Conservation (phyloP, 2,888 invertebrate genomes). For the Ctenicera cuprea region DNA sequence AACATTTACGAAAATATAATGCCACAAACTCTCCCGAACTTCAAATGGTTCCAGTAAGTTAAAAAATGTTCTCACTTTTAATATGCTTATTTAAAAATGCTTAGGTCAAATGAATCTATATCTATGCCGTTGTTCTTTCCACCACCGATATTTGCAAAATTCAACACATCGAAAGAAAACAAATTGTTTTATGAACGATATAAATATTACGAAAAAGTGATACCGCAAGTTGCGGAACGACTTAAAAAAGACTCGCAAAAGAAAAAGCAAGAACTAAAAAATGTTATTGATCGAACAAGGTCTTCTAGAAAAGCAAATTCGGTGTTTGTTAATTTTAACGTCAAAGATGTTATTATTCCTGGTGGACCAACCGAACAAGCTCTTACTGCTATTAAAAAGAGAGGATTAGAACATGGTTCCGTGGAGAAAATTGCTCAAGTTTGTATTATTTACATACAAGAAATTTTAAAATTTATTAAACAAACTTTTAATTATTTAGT, state of each 20-base stretch:
- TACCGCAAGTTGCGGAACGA: constrained; percentile 57
- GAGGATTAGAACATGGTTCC: constrained; percentile 51
- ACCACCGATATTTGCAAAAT: constrained; percentile 87
- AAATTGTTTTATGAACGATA: constrained; percentile 61
- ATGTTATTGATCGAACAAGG: constrained; percentile 37
- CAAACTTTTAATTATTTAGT: constrained; percentile 71
- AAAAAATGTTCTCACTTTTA: no score
- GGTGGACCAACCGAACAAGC: constrained; percentile 77
- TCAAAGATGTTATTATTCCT: constrained; percentile 76
- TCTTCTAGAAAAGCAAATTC: constrained; percentile 42
- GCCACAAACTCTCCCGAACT: constrained; percentile 74
- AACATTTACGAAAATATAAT: constrained; percentile 80
- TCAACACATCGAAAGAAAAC: constrained; percentile 75
- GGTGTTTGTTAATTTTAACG: constrained; percentile 53
- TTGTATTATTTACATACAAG: constrained; percentile 2
- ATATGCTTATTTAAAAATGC: constrained; percentile 26
- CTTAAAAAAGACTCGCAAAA: constrained; percentile 56
- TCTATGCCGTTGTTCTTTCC: constrained; percentile 80
- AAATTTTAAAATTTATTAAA: constrained; percentile 6
- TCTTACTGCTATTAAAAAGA: constrained; percentile 68
- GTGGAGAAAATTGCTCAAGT: constrained; percentile 61
- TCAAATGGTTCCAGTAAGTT: constrained; percentile 77
- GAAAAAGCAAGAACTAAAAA: constrained; percentile 49
- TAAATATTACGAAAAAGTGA: constrained; percentile 59
- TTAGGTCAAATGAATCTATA: constrained; percentile 54